phyloP scores from a whole-genome alignment of 2,888 invertebrate species.

The Andrena fulva region DNA sequence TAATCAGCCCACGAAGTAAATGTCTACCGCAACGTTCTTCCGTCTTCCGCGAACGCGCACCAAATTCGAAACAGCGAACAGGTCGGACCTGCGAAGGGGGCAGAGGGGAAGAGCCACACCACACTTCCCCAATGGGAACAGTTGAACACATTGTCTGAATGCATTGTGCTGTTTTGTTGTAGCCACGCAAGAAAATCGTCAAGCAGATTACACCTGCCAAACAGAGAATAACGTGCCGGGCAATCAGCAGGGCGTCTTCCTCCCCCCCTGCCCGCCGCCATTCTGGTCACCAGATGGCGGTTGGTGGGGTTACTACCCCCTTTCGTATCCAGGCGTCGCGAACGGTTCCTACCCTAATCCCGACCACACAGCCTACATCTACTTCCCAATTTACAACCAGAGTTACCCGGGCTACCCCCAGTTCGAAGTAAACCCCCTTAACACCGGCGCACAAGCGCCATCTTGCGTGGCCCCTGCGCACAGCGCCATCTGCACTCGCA shows the following conservation, averaged over 20 bases:
- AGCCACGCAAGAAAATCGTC: constrained; percentile 83
- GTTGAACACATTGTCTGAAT: constrained; percentile 78
- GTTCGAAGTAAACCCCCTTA: constrained; percentile 2
- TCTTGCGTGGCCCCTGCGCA: constrained; percentile 24
- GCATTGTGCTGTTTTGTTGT: constrained; percentile 84
- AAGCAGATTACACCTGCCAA: constrained; percentile 80
- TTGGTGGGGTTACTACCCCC: constrained; percentile 77
- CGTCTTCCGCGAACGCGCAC: neutral
- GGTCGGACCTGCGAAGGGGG: neutral
- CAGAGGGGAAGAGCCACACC: constrained; percentile 47
- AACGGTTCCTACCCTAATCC: constrained; percentile 61
- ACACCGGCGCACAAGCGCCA: constrained; percentile 34
- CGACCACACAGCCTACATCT: constrained; percentile 66
- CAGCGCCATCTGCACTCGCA: neutral
- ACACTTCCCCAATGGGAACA: constrained; percentile 45
- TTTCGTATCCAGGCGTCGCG: constrained; percentile 57
- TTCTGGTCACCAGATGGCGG: constrained; percentile 73
- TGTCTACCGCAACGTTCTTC: constrained; percentile 35
- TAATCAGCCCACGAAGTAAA: constrained; percentile 17
- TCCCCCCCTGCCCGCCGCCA: constrained; percentile 75
- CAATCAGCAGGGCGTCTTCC: constrained; percentile 80
- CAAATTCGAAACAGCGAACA: neutral
- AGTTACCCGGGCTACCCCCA: constrained; percentile 35
- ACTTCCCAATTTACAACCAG: constrained; percentile 70
- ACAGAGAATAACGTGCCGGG: constrained; percentile 80